phyloP scores from a whole-genome alignment of 2,797 vertebrate species.

The Thaleichthys pacificus region DNA sequence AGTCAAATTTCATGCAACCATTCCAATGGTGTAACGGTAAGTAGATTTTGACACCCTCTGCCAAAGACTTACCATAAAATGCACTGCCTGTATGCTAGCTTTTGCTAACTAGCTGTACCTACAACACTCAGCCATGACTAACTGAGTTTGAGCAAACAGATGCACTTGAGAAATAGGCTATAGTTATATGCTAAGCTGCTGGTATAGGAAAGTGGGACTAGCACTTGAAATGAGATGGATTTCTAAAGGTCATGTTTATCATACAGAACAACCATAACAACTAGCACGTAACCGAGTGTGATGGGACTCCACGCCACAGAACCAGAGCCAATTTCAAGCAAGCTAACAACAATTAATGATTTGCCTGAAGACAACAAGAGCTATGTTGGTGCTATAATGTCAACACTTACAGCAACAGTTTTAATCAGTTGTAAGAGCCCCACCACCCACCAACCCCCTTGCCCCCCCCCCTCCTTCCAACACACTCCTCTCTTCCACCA shows the following conservation, averaged over 20 bases:
- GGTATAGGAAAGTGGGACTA: background rate
- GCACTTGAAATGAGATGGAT: constrained; percentile 13
- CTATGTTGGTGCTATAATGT: constrained; percentile 19
- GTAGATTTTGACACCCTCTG: constrained; percentile 50
- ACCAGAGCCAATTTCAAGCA: background rate
- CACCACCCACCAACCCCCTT: too few relatives aligned
- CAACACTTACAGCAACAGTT: constrained; percentile 8
- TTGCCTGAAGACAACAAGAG: constrained; percentile 9
- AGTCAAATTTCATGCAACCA: constrained; percentile 82
- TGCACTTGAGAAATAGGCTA: constrained; percentile 15
- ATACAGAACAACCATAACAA: constrained; percentile 11
- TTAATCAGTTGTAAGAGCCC: background rate
- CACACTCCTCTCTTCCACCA: background rate
- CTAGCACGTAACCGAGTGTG: background rate
- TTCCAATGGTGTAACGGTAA: constrained; percentile 85
- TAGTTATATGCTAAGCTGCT: background rate
- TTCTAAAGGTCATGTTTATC: constrained; percentile 45
- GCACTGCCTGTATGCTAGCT: constrained; percentile 29
- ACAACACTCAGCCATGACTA: constrained; percentile 19
- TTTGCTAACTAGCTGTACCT: constrained; percentile 8
- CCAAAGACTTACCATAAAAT: constrained; percentile 36
- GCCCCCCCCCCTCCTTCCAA: background rate
- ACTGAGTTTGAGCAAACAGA: constrained; percentile 22
- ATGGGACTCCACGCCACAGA: background rate
- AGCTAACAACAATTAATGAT: constrained; percentile 9